Conservation (phyloP, 2,888 invertebrate genomes). For the Caenorhabditis panamensis region DNA sequence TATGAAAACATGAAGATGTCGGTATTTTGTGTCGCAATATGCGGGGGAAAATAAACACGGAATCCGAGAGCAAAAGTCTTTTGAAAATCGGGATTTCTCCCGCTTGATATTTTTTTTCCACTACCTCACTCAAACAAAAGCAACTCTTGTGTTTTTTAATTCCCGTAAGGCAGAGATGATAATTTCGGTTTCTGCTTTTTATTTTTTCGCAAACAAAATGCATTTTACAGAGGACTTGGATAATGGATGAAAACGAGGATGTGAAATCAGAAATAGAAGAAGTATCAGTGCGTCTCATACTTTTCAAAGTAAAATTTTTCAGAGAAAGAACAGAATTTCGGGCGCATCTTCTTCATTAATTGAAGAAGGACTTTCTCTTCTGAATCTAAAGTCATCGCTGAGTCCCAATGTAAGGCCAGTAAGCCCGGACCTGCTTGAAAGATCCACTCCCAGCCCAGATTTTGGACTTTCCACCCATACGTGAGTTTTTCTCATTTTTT, state of each 20-base stretch:
- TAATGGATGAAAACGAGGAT: slow-evolving; percentile 63
- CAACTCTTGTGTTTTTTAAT: background rate
- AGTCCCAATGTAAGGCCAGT: slow-evolving; percentile 62
- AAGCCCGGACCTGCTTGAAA: slow-evolving; percentile 46
- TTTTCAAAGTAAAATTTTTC: background rate
- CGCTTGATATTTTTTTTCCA: slow-evolving; percentile 17
- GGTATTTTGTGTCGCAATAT: background rate
- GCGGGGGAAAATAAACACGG: background rate
- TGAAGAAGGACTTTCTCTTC: slow-evolving; percentile 61
- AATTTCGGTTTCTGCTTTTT: no score
- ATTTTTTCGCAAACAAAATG: no score
- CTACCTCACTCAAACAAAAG: slow-evolving; percentile 1
- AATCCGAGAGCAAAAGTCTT: slow-evolving; percentile 14
- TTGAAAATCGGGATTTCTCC: background rate
- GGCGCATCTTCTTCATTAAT: slow-evolving; percentile 56
- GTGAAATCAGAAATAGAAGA: slow-evolving; percentile 22
- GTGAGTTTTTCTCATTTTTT: slow-evolving; percentile 39
- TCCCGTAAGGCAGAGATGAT: no score
- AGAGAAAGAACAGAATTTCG: slow-evolving; percentile 54
- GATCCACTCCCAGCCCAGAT: slow-evolving; percentile 32
- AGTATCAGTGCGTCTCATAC: background rate
- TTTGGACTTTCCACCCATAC: slow-evolving; percentile 39
- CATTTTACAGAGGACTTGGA: slow-evolving; percentile 57
- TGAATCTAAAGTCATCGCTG: slow-evolving; percentile 60
- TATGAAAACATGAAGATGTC: no score